Conservation (phyloP, 2,113 vertebrate species). For the Lasiurus borealis region DNA sequence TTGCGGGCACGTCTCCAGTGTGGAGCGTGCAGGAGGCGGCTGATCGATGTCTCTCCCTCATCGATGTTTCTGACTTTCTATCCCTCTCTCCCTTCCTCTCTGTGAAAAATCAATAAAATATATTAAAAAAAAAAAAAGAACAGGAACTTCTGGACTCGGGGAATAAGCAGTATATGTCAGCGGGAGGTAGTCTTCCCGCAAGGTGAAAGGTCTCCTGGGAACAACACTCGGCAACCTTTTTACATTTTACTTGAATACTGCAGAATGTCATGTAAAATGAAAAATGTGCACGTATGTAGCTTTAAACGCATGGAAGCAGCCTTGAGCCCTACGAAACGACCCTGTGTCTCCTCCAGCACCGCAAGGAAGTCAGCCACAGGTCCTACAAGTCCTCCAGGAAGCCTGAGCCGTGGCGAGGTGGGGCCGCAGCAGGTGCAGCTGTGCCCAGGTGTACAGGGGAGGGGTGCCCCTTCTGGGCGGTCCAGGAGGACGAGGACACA, state of each 20-base stretch:
- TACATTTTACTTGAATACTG: background rate
- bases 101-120: too few relatives aligned
- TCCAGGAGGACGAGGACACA: background rate
- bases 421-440: background rate
- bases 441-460: background rate
- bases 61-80: too few relatives aligned
- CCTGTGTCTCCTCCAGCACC: background rate
- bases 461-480: background rate
- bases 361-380: background rate
- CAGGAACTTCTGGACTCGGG: too few relatives aligned
- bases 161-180: background rate
- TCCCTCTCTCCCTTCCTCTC: too few relatives aligned
- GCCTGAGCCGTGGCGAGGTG: background rate
- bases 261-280: background rate
- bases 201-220: background rate
- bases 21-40: too few relatives aligned
- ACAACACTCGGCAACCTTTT: background rate
- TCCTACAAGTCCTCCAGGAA: background rate
- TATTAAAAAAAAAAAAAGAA: background rate
- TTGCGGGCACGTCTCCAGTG: too few relatives aligned
- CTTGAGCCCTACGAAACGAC: too few relatives aligned
- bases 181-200: too few relatives aligned
- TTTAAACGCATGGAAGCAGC: background rate
- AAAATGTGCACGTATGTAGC: fast-evolving
- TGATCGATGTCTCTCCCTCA: too few relatives aligned